Conservation (phyloP, 2,888 invertebrate genomes). For the Halictus quadricinctus region DNA sequence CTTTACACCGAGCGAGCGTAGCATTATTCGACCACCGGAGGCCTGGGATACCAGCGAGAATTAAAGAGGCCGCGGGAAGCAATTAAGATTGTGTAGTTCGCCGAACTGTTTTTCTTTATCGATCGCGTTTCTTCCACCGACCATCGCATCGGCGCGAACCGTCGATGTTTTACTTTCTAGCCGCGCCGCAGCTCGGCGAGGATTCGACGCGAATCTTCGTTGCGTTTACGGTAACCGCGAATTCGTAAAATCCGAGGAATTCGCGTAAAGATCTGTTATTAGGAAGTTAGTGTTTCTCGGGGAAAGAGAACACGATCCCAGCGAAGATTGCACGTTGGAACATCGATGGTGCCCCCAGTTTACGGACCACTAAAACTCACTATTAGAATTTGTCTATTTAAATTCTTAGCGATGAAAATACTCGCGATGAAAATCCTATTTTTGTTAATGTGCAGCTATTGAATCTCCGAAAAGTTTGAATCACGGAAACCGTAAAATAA, state of each 20-base stretch:
- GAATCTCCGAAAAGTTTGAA: too few relatives aligned
- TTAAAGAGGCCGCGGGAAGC: conserved; percentile 16
- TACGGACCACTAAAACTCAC: too few relatives aligned
- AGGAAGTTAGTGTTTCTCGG: background rate
- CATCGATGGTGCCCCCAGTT: background rate
- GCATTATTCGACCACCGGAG: conserved; percentile 1
- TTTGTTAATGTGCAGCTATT: too few relatives aligned
- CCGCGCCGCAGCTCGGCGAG: background rate
- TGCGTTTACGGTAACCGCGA: background rate
- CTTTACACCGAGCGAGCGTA: background rate
- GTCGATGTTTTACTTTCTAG: background rate
- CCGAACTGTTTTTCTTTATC: conserved; percentile 5
- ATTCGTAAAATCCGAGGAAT: conserved; percentile 7
- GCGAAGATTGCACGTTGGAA: background rate
- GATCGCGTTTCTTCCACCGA: background rate
- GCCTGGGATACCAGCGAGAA: conserved; percentile 2
- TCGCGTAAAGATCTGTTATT: background rate
- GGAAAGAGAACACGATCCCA: background rate
- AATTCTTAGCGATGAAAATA: too few relatives aligned
- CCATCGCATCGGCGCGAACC: background rate
- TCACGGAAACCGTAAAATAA: too few relatives aligned
- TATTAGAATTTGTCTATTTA: too few relatives aligned
- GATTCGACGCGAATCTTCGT: background rate
- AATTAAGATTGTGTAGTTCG: conserved; percentile 10
- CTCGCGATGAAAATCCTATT: too few relatives aligned